These are phyloP conservation scores for Megaptera novaeangliae DNA, from an alignment of 2,113 vertebrate species.

Conservation along the genomic window DNA sequence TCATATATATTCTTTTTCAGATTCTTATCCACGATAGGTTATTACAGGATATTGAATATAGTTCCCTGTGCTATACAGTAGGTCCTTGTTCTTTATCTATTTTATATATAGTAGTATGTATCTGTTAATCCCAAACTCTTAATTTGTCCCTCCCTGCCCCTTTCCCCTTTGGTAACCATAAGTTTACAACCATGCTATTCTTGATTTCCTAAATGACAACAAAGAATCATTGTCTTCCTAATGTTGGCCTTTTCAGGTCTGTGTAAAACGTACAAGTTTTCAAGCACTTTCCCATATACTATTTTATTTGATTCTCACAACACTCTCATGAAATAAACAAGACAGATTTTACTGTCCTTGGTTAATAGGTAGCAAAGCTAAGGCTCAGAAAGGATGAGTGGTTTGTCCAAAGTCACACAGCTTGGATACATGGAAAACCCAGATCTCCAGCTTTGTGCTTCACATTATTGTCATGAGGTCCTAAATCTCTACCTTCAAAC, in stretches of 20 bases:
- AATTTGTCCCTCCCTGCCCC: background rate
- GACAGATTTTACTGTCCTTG: background rate
- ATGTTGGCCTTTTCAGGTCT: background rate
- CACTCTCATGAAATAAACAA: background rate
- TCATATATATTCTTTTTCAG: too few relatives aligned
- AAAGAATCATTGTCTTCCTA: fast-evolving
- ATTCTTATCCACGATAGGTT: background rate
- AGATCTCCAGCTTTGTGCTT: background rate
- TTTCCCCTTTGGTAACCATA: background rate
- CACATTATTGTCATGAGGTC: background rate
- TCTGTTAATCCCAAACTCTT: background rate
- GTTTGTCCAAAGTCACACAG: background rate
- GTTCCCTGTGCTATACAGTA: background rate
- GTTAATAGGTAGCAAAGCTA: background rate
- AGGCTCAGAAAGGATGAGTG: background rate
- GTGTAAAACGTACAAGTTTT: background rate
- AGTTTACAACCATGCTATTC: background rate
- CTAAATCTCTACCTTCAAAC: background rate
- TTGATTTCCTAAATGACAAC: background rate
- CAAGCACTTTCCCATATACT: background rate
- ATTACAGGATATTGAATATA: background rate
- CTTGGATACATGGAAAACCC: too few relatives aligned
- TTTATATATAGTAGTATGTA: background rate
- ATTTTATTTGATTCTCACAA: background rate
- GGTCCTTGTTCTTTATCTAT: background rate